Conservation (phyloP, 2,113 vertebrate genomes). For the Aspiorhynchus laticeps region DNA sequence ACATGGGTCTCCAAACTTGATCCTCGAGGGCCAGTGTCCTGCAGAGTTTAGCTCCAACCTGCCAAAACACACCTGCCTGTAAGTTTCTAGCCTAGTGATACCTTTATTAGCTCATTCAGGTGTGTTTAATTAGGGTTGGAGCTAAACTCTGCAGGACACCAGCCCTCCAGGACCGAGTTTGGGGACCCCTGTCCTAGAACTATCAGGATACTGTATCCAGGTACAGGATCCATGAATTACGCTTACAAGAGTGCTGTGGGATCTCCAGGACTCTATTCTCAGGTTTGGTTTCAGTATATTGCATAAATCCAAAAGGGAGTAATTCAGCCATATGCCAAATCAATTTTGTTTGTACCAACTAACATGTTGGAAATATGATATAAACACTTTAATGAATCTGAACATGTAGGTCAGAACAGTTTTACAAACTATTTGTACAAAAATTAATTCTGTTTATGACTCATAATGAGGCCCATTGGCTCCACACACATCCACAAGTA, state of each 20-base stretch:
- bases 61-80: too few relatives aligned
- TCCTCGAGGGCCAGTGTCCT: too few relatives aligned
- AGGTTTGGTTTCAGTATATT: background rate
- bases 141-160: too few relatives aligned
- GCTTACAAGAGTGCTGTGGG: background rate
- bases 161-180: too few relatives aligned
- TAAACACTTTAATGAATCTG: background rate
- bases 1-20: too few relatives aligned
- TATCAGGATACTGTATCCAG: too few relatives aligned
- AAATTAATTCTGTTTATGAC: background rate
- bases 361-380: background rate
- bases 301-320: background rate
- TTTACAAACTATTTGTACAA: background rate
- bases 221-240: background rate
- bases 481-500: background rate
- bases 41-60: too few relatives aligned
- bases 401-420: background rate
- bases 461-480: background rate
- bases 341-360: background rate
- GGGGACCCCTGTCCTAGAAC: too few relatives aligned
- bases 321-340: background rate
- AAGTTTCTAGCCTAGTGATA: too few relatives aligned
- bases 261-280: background rate
- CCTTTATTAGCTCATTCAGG: too few relatives aligned
- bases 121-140: too few relatives aligned